A percentile compares a stretch with the other conserved stretches of the same genome.
Conservation (phyloP, 2,113 vertebrate genomes). For the Gasterosteus nipponicus region DNA sequence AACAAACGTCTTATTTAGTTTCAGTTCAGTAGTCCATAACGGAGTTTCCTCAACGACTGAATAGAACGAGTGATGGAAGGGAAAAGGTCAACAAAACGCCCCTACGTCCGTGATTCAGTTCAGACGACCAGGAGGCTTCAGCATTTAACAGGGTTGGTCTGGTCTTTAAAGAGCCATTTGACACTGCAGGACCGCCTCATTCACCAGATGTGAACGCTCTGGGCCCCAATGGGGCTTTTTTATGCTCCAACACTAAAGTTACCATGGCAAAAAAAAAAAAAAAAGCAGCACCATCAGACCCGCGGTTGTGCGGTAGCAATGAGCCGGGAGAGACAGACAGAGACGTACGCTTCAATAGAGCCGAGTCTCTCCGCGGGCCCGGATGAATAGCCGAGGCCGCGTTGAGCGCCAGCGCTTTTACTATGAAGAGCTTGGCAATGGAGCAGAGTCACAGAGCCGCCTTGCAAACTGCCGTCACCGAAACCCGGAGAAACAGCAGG, state of each 20-base stretch:
- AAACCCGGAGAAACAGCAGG: conserved; percentile 37
- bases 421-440: conserved; percentile 62
- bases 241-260: conserved; percentile 66
- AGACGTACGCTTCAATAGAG: conserved; percentile 60
- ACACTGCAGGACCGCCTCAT: conserved; percentile 31
- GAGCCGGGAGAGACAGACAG: conserved; percentile 35
- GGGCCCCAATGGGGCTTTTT: conserved; percentile 12
- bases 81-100: neutral
- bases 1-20: neutral
- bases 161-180: conserved; percentile 6
- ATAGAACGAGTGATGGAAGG: neutral
- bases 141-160: conserved; percentile 13
- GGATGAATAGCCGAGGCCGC: conserved; percentile 61
- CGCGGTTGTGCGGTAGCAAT: conserved; percentile 9
- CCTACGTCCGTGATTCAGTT: neutral
- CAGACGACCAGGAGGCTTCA: neutral
- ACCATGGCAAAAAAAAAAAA: conserved; percentile 65
- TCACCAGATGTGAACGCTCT: conserved; percentile 52
- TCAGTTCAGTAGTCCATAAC: neutral
- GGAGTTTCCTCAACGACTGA: neutral
- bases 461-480: conserved; percentile 60
- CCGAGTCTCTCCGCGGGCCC: conserved; percentile 55
- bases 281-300: conserved; percentile 53
- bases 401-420: conserved; percentile 67
- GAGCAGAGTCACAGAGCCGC: conserved; percentile 56